Evolutionary conservation across 2,888 invertebrate species (phyloP).

Genomic region (Ceraclea dissimilis): DNA sequence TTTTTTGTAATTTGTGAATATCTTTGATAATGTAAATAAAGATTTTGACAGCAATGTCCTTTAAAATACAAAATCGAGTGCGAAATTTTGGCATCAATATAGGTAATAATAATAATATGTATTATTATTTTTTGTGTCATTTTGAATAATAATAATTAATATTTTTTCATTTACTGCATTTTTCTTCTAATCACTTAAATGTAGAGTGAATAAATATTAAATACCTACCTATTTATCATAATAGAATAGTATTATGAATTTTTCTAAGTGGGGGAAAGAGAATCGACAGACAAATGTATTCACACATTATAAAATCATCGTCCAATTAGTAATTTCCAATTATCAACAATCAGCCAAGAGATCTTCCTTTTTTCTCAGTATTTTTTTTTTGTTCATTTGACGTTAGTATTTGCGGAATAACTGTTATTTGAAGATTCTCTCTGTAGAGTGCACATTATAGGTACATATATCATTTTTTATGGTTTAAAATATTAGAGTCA

Average conservation of each 20-base stretch:
- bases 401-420: no score
- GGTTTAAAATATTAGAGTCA: constrained; percentile 24
- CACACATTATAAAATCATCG: no score
- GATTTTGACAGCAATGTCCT: neutral
- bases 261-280: constrained; percentile 22
- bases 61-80: constrained; percentile 14
- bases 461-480: constrained; percentile 24
- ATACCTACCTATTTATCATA: constrained; percentile 25
- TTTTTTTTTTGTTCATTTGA: no score
- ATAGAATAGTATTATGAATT: constrained; percentile 22
- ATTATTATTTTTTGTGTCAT: constrained; percentile 14
- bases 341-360: no score
- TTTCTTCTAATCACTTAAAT: constrained; percentile 20
- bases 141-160: constrained; percentile 1
- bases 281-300: constrained; percentile 4
- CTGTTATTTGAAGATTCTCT: constrained; percentile 10
- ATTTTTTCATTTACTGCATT: constrained; percentile 20
- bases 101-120: neutral
- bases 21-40: no score
- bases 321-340: no score
- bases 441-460: constrained; percentile 24
- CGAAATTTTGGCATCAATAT: constrained; percentile 26
- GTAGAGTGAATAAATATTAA: constrained; percentile 25
- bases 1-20: no score
- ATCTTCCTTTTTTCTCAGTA: no score